Conservation (phyloP, 2,888 invertebrate species). For the Leptopilina syphax region DNA sequence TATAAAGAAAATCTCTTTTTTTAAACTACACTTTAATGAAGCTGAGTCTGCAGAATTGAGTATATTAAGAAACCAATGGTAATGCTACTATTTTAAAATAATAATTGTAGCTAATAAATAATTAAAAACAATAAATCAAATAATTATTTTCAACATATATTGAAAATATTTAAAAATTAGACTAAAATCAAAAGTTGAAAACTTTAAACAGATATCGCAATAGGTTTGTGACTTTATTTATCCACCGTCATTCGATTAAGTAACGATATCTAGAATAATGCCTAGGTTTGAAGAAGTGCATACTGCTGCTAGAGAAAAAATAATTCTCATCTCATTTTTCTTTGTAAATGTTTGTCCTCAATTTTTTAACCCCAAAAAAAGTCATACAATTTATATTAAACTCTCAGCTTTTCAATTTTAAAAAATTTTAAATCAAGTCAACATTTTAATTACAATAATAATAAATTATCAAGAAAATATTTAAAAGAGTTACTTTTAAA, state of each 20-base stretch:
- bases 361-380: not conserved
- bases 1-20: not conserved
- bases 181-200: not conserved
- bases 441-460: too few relatives aligned
- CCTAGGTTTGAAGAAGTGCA: slow-evolving; percentile 16
- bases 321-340: not conserved
- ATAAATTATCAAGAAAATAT: too few relatives aligned
- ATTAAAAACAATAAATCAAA: not conserved
- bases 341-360: not conserved
- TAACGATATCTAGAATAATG: slow-evolving; percentile 30
- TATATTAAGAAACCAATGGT: slow-evolving; percentile 5
- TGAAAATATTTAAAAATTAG: not conserved
- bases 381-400: not conserved
- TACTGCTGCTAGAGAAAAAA: not conserved
- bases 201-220: not conserved
- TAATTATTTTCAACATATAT: not conserved
- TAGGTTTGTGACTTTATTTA: slow-evolving; percentile 2
- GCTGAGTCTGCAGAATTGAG: not conserved
- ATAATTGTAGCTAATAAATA: not conserved
- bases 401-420: too few relatives aligned
- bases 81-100: not conserved
- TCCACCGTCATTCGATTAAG: slow-evolving; percentile 17
- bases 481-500: too few relatives aligned
- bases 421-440: too few relatives aligned
- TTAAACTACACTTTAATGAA: not conserved